Conservation (phyloP, 1,140 invertebrate species). For the Drosophila jambulina region DNA sequence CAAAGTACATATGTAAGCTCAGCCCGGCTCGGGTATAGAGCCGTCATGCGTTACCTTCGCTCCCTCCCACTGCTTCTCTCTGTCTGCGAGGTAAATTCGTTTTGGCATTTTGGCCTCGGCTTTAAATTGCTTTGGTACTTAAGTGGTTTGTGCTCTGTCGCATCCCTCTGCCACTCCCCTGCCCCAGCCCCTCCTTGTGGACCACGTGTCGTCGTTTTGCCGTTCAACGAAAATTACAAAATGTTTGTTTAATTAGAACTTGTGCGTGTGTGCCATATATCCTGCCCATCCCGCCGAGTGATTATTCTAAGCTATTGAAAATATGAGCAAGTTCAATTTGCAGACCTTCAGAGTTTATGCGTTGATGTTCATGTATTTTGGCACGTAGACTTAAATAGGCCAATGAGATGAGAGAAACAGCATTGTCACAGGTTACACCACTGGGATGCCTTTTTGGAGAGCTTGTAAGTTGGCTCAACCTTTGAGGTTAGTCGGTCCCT, state of each 20-base stretch:
- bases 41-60: slow-evolving; percentile 31
- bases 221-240: slow-evolving; percentile 80
- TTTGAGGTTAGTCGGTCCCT: too few species aligned
- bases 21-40: slow-evolving; percentile 15
- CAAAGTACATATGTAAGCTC: slow-evolving; percentile 75
- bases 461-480: too few species aligned
- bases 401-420: too few species aligned
- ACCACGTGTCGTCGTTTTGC: slow-evolving; percentile 81
- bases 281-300: slow-evolving; percentile 23
- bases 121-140: slow-evolving; percentile 84
- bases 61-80: background rate
- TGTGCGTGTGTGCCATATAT: slow-evolving; percentile 61
- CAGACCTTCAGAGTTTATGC: background rate
- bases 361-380: background rate
- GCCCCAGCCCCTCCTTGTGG: slow-evolving; percentile 3
- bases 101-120: slow-evolving; percentile 70
- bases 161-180: slow-evolving; percentile 31
- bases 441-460: too few species aligned
- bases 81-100: slow-evolving; percentile 46
- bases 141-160: slow-evolving; percentile 71
- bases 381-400: too few species aligned
- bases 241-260: slow-evolving; percentile 84
- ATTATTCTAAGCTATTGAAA: slow-evolving; percentile 79
- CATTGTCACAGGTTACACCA: too few species aligned
- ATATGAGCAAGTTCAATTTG: slow-evolving; percentile 60